These are phyloP conservation scores for Ericerus pela DNA, from an alignment of 1,140 invertebrate genomes.

Conservation along the genomic window DNA sequence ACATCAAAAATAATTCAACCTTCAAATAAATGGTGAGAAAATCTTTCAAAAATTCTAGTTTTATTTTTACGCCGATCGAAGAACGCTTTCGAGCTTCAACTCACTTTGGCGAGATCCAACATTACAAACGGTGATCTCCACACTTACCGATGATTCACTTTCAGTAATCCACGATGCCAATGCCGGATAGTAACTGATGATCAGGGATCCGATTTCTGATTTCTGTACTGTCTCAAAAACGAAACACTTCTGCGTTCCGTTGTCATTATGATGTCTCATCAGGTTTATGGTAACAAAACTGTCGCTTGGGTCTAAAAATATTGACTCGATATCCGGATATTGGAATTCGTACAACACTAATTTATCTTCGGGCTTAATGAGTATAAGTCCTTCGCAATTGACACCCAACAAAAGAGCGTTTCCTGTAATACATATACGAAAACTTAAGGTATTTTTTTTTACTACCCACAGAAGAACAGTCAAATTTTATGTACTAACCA, in stretches of 20 bases:
- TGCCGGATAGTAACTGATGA: constrained; percentile 76
- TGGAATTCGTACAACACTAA: constrained; percentile 76
- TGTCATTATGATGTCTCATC: constrained; percentile 37
- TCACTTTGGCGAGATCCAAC: background rate
- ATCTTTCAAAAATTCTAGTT: too few relatives aligned
- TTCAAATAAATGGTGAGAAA: too few relatives aligned
- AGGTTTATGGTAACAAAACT: constrained; percentile 73
- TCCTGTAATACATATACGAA: constrained; percentile 26
- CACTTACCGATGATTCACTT: constrained; percentile 48
- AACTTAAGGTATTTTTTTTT: background rate
- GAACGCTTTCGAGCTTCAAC: background rate
- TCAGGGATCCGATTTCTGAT: constrained; percentile 77
- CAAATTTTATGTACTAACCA: constrained; percentile 35
- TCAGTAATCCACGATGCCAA: constrained; percentile 75
- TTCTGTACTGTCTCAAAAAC: constrained; percentile 84
- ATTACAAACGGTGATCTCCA: background rate
- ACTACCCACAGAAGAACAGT: background rate
- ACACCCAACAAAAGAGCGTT: constrained; percentile 60
- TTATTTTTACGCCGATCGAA: too few relatives aligned
- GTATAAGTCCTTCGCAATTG: constrained; percentile 76
- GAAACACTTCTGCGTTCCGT: constrained; percentile 53
- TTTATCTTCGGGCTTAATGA: constrained; percentile 79
- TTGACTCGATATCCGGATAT: constrained; percentile 76
- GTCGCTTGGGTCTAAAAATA: constrained; percentile 79
- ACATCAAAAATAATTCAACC: too few relatives aligned